A percentile compares a stretch with the other conserved stretches of the same genome.
These are phyloP conservation scores for Drosophila colorata DNA, from an alignment of 2,888 invertebrate genomes.

Conservation along the genomic window DNA sequence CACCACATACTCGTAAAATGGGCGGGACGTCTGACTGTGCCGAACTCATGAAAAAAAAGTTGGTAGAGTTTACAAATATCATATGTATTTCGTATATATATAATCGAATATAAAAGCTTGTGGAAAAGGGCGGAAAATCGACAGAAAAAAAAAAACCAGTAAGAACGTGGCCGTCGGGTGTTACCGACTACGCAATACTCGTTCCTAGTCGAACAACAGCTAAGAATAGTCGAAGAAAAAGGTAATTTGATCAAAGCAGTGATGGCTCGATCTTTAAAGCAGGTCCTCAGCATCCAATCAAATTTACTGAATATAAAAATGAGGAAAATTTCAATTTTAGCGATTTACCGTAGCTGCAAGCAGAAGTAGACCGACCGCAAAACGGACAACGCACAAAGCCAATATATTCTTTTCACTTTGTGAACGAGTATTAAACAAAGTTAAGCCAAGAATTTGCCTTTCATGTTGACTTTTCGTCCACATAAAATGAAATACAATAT, in stretches of 20 bases:
- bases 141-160: too few species aligned
- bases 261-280: too few species aligned
- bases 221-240: neutral
- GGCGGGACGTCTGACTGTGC: slow-evolving; percentile 1
- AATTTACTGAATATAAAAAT: too few species aligned
- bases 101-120: slow-evolving; percentile 12
- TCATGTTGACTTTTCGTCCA: slow-evolving; percentile 13
- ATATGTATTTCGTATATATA: slow-evolving; percentile 1
- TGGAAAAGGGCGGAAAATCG: neutral
- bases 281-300: too few species aligned
- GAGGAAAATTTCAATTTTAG: too few species aligned
- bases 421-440: neutral
- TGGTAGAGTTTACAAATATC: slow-evolving; percentile 8
- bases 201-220: neutral
- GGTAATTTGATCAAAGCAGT: neutral
- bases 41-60: slow-evolving; percentile 8
- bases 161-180: too few species aligned
- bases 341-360: too few species aligned
- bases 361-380: too few species aligned
- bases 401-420: too few species aligned
- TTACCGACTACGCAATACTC: too few species aligned
- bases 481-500: slow-evolving; percentile 1
- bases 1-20: slow-evolving; percentile 24
- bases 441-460: slow-evolving; percentile 5
- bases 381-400: too few species aligned